phyloP scores from a whole-genome alignment of 2,797 vertebrate genomes.

The Chrysocyon brachyurus region DNA sequence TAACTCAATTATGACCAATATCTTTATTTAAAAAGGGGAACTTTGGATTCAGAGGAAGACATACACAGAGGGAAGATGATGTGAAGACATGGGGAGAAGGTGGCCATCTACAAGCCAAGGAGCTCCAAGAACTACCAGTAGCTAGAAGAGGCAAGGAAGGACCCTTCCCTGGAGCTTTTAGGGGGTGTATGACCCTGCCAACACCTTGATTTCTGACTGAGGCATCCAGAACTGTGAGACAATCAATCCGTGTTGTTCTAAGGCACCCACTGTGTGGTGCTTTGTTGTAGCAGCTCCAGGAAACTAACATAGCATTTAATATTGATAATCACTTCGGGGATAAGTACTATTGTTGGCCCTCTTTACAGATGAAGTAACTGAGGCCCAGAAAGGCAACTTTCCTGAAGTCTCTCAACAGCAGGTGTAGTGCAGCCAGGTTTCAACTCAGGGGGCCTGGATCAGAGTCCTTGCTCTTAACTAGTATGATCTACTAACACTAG shows the following conservation, averaged over 20 bases:
- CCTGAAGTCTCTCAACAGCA: not conserved
- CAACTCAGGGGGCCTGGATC: not conserved
- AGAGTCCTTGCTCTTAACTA: not conserved
- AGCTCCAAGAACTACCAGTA: not conserved
- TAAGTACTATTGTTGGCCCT: fast-evolving
- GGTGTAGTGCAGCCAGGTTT: not conserved
- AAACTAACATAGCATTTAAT: not conserved
- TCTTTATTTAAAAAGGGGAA: not conserved
- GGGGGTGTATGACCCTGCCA: not conserved
- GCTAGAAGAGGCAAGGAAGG: not conserved
- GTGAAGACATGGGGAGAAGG: not conserved
- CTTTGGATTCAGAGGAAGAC: not conserved
- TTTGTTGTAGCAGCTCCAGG: not conserved
- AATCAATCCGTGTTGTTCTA: too few species aligned
- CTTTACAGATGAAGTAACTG: not conserved
- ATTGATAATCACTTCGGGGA: fast-evolving
- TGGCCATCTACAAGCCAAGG: fast-evolving
- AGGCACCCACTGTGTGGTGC: too few species aligned
- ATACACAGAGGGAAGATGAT: not conserved
- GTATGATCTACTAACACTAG: fast-evolving
- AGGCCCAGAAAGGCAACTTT: not conserved
- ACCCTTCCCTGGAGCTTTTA: not conserved
- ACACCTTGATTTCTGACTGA: not conserved
- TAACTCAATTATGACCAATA: not conserved
- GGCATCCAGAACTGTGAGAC: not conserved